Base-by-base conservation (phyloP, 2,888 invertebrate species). In the Geotrupes spiniger region DNA sequence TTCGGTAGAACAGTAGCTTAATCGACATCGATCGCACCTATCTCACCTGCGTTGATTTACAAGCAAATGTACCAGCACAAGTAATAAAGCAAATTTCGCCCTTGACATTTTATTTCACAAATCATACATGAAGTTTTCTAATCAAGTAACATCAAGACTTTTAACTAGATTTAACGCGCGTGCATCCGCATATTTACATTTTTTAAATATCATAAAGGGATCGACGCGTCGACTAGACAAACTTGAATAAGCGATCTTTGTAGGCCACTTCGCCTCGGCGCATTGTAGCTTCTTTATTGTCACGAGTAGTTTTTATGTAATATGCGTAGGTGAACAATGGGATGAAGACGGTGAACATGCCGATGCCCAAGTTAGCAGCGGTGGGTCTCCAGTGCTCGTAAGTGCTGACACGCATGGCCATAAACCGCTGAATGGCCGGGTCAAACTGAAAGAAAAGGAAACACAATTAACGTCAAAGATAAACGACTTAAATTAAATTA, bases 231-330 rank as follows among this genome's bases (percentile, higher is more conserved):
- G 36, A 63, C 77, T 82, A 85, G 48, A 75, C 70, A 52, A 86
- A 83, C 74, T 87, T 89, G 63, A 81, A 84, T 16, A 66, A 53
- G 63, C 90, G 82, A 64, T 90, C 89, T 62, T 76, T 83, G 74
- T 91, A 91, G 29, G 82, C 78, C 1, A 91, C 78, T 73, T 87
- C 80, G 16, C 92, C 91, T 39, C 76, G 80, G 51, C 90, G 79
- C 55, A 78, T 82, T 54, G 73, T 62, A 0, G 74, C 56, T 63
- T 90, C 89, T 29, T 75, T 69, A 0, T 58, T 51, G 2, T 76
- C 74, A 63, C 85, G 78, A 1, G 78, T 74, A 0, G 60, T 66
- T 63, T 80, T 78, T 16, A 85, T 36, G 0, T 75, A 49, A 60
- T 78, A 83, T 3, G 78, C 78, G 52, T 76, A 79, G 0, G 69